phyloP scores from a whole-genome alignment of 2,113 vertebrate genomes.

The Copsychus sechellarum region DNA sequence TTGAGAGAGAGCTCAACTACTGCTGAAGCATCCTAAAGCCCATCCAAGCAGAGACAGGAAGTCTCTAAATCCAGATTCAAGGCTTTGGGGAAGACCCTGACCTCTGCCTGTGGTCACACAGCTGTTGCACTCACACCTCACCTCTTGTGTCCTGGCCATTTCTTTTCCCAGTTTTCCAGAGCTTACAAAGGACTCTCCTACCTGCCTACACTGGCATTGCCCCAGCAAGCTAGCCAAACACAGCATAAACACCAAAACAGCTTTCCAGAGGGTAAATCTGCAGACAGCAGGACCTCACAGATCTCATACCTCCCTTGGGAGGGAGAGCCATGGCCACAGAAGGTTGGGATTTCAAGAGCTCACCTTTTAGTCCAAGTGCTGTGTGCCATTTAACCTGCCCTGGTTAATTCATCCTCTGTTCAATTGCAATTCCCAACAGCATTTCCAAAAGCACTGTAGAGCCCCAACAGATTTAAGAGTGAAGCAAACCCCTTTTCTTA shows the following conservation, averaged over 20 bases:
- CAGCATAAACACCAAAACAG: too few relatives aligned
- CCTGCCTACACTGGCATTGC: not conserved
- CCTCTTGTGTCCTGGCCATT: not conserved
- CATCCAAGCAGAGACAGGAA: not conserved
- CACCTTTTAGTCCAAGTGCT: not conserved
- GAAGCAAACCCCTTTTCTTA: not conserved
- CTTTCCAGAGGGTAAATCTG: not conserved
- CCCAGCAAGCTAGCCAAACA: not conserved
- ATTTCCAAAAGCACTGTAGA: not conserved
- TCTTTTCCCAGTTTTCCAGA: not conserved
- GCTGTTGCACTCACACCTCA: not conserved
- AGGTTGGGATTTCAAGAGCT: not conserved
- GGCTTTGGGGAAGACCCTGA: not conserved
- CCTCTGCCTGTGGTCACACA: not conserved
- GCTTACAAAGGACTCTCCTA: not conserved
- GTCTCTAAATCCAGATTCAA: not conserved
- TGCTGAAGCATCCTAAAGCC: not conserved
- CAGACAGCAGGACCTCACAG: not conserved
- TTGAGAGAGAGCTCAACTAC: not conserved
- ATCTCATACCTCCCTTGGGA: not conserved
- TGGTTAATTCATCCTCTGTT: accelerated
- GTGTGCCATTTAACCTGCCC: not conserved
- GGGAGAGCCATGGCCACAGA: not conserved
- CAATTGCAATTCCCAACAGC: not conserved
- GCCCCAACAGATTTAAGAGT: not conserved